Evolutionary conservation across 92 coral and sea anemone genomes (phyloP).

Genomic region (Montipora capitata): DNA sequence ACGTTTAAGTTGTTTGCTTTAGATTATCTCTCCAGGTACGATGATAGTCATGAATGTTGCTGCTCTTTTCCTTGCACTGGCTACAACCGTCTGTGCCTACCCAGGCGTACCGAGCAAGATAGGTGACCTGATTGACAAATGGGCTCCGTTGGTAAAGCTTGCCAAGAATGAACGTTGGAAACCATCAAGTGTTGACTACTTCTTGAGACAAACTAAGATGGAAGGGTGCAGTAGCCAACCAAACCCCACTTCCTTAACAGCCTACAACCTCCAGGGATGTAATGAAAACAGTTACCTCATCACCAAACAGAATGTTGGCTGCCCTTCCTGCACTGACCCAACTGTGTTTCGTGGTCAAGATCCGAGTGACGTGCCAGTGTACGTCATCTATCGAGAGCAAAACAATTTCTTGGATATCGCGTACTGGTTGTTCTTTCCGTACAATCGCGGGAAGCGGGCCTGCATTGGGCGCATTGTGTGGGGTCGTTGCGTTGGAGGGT

Average conservation of each 20-base stretch:
- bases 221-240: slow-evolving; percentile 14
- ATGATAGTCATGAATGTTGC: slow-evolving; percentile 25
- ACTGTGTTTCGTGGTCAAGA: slow-evolving; percentile 29
- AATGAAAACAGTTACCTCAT: too few species aligned
- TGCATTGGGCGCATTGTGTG: slow-evolving; percentile 21
- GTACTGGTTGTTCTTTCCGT: slow-evolving; percentile 74
- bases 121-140: slow-evolving; percentile 13
- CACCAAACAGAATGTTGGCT: too few species aligned
- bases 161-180: slow-evolving; percentile 27
- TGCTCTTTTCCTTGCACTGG: slow-evolving; percentile 27
- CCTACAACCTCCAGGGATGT: too few species aligned
- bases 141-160: slow-evolving; percentile 58
- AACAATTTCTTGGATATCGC: slow-evolving; percentile 34
- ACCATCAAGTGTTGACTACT: slow-evolving; percentile 59
- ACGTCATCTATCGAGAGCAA: slow-evolving; percentile 15
- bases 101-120: not conserved
- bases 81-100: slow-evolving; percentile 3
- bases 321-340: slow-evolving; percentile 14
- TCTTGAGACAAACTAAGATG: slow-evolving; percentile 13
- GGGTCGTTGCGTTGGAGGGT: slow-evolving; percentile 16
- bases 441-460: slow-evolving; percentile 67
- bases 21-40: slow-evolving; percentile 11
- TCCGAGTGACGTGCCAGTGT: slow-evolving; percentile 33
- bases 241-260: not conserved
- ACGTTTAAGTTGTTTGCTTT: slow-evolving; percentile 12